Percentiles rank a stretch among this genome's conserved stretches.
Conservation (phyloP, 2,888 invertebrate species). For the Epistrophe eligans region DNA sequence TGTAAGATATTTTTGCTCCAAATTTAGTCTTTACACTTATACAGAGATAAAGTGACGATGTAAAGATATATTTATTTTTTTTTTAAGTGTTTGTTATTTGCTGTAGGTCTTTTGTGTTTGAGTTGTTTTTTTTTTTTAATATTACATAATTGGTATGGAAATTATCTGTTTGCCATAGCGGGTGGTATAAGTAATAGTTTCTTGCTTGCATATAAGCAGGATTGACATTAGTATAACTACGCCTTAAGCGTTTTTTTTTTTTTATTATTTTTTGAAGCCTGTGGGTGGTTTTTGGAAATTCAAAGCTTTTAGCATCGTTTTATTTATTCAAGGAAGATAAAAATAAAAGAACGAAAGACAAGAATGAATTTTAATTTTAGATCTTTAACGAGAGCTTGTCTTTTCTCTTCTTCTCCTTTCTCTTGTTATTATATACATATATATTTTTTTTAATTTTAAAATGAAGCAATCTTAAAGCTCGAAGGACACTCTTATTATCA, state of each 20-base stretch:
- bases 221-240: conserved; percentile 38
- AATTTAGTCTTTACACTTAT: conserved; percentile 66
- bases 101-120: conserved; percentile 37
- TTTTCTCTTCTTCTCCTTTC: conserved; percentile 12
- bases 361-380: conserved; percentile 22
- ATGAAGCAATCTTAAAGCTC: conserved; percentile 57
- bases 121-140: conserved; percentile 20
- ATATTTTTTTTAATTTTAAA: conserved; percentile 22
- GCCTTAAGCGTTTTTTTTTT: conserved; percentile 41
- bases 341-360: background rate
- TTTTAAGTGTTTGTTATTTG: conserved; percentile 54
- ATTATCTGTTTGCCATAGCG: conserved; percentile 56
- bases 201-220: conserved; percentile 19
- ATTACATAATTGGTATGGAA: conserved; percentile 74
- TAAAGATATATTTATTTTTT: conserved; percentile 37
- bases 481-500: conserved; percentile 58
- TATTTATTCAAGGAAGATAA: conserved; percentile 2
- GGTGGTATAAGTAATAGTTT: conserved; percentile 31
- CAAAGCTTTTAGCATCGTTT: conserved; percentile 57
- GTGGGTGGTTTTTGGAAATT: conserved; percentile 33
- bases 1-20: conserved; percentile 59
- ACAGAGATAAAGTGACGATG: conserved; percentile 50
- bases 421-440: no score
- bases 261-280: conserved; percentile 10
- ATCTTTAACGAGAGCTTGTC: conserved; percentile 52